Evolutionary conservation across 2,113 vertebrate genomes (phyloP).

Genomic region (Lonchura striata): DNA sequence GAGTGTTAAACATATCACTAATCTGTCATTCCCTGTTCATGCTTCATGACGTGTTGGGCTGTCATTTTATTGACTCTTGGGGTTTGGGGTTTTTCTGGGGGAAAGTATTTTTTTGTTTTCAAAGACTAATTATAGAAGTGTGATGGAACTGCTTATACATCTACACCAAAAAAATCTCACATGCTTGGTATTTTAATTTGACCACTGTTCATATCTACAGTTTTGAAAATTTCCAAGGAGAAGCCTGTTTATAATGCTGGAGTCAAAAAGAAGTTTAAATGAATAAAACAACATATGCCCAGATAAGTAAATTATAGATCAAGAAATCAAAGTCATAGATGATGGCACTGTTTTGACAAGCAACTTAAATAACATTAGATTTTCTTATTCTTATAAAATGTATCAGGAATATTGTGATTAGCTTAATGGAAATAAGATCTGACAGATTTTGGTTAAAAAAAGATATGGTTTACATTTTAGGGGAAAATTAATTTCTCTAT

Average conservation of each 20-base stretch:
- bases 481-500: background rate
- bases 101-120: background rate
- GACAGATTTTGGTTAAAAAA: background rate
- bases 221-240: background rate
- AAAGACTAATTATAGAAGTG: background rate
- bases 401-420: background rate
- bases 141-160: background rate
- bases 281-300: background rate
- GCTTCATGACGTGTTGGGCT: background rate
- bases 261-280: background rate
- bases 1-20: background rate
- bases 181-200: background rate
- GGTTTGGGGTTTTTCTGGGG: fast-evolving
- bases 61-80: background rate
- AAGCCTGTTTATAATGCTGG: background rate
- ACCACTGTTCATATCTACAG: background rate
- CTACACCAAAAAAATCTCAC: background rate
- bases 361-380: background rate
- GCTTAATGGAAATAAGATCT: background rate
- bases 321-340: background rate
- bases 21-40: background rate
- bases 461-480: background rate
- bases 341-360: background rate
- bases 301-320: background rate
- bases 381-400: background rate